Evolutionary conservation across 2,888 invertebrate genomes (phyloP).

Genomic region (Drepanosiphum platanoidis): DNA sequence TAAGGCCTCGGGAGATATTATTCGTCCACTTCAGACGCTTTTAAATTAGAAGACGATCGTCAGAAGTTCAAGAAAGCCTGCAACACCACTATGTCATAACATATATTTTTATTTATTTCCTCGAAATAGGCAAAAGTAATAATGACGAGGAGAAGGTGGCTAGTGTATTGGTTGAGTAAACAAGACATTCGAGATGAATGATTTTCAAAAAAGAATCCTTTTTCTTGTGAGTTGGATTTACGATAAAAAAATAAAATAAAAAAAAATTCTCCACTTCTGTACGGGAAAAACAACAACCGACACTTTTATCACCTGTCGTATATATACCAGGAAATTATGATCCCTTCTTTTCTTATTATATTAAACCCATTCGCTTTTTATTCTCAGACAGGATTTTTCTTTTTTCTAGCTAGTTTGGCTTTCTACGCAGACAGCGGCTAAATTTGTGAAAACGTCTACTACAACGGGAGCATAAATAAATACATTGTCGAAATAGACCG

Average conservation of each 20-base stretch:
- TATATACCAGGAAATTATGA: neutral
- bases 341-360: neutral
- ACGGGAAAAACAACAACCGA: neutral
- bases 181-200: neutral
- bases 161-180: neutral
- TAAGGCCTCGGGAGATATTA: too few species aligned
- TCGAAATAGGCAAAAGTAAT: neutral
- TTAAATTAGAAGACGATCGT: neutral
- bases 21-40: too few species aligned
- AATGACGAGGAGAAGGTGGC: neutral
- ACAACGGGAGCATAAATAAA: conserved; percentile 18
- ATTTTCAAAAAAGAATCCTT: conserved; percentile 16
- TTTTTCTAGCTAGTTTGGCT: conserved; percentile 7
- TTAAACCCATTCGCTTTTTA: conserved; percentile 40
- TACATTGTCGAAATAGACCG: conserved; percentile 19
- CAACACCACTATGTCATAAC: too few species aligned
- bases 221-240: conserved; percentile 8
- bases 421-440: conserved; percentile 7
- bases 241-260: neutral
- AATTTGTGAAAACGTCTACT: neutral
- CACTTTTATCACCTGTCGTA: conserved; percentile 8
- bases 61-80: neutral
- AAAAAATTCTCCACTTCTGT: neutral
- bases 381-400: neutral
- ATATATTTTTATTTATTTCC: neutral